phyloP scores from a whole-genome alignment of 2,113 vertebrate genomes.

The Ranitomeya variabilis region DNA sequence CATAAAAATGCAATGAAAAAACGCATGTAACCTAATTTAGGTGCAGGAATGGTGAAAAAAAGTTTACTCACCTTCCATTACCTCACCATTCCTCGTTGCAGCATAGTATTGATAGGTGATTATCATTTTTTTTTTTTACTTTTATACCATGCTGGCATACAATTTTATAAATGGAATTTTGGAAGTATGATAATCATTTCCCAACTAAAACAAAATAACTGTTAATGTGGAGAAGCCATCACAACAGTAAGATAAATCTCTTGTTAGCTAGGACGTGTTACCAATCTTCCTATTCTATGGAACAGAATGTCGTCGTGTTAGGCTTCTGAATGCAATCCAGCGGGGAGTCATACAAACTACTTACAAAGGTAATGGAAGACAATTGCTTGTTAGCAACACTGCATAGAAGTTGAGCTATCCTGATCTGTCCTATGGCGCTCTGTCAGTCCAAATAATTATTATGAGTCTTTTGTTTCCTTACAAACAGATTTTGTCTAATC shows the following conservation, averaged over 20 bases:
- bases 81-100: too few species aligned
- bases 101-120: too few species aligned
- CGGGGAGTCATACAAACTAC: neutral
- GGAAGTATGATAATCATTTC: too few species aligned
- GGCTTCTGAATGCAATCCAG: neutral
- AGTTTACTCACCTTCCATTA: too few species aligned
- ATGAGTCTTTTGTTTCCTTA: constrained; percentile 10
- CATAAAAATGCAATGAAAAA: too few species aligned
- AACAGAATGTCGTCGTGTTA: neutral
- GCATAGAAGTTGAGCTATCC: neutral
- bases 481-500: constrained; percentile 10
- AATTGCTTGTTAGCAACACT: constrained; percentile 10
- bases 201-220: neutral
- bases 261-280: neutral
- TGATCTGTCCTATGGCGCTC: constrained; percentile 5
- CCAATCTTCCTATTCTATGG: neutral
- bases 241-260: neutral
- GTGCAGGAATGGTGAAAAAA: too few species aligned
- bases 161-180: too few species aligned
- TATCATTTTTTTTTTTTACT: too few species aligned
- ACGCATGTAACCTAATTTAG: too few species aligned
- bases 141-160: too few species aligned
- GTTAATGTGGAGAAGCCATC: neutral
- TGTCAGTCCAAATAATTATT: constrained; percentile 5
- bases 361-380: neutral